Base-by-base conservation (phyloP, 2,797 vertebrate species). In the Helostoma temminkii region DNA sequence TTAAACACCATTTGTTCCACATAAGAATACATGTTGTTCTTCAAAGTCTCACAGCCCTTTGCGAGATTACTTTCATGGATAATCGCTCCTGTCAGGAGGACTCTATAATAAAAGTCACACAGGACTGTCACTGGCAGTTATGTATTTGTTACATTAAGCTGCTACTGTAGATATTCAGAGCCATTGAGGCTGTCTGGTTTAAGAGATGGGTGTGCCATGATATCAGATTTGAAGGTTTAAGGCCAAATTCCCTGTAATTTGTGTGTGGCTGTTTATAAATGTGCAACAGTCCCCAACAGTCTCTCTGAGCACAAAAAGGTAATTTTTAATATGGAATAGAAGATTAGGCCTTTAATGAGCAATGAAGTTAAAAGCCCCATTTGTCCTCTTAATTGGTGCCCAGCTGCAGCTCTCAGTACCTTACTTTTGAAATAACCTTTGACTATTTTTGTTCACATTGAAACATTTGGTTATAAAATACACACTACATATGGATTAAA, bases 201-300 rank as follows among this genome's bases (percentile, higher is more conserved):
- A 58, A 50, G 56, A 74, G 39, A 46, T 57, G 76, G 53, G 58
- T 36, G 47, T 55, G 53, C 62, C 67, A 19, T 21, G 16, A 60
- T 74, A 74, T 74, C 64, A 69, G 48, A 53, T 69, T 71, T 53
- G 61, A 76, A 80, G 58, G 59, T 70, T 50, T 46, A 76, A 76
- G 67, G 81, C 60, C 60, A 59, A 57, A 66, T 55, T 49, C 41
- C 12, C 28, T 48, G 37, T 61, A 67, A 78, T 80, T 62, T 74
- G 21, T 62, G 42, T 43, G 14, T 34, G 14, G 10, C 19, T 49
- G 30, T 47, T 18, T 58, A 21, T 67, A 42, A 25, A 4, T 64
- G 37, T 11, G 63, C 28, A 42, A 71, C 22, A 24, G 19, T 49
- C 36, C 49, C 48, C 39, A 55, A 69, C 53, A 71, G 58, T 42